Evolutionary conservation across 2,797 vertebrate genomes (phyloP), one percentile per base, ranked within the genome.

Genomic region (Alauda arvensis): DNA sequence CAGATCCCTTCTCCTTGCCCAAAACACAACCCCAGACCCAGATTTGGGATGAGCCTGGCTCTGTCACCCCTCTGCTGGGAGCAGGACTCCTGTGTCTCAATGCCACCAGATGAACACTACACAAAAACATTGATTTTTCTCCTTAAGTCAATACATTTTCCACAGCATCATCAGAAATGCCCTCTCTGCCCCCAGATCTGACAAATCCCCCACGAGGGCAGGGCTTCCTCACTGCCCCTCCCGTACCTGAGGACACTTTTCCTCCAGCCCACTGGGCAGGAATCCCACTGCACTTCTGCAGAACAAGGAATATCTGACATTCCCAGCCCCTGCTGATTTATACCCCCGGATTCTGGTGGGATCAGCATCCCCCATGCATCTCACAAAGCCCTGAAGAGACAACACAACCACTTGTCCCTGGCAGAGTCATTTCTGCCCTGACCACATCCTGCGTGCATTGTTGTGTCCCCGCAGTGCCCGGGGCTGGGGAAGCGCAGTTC

Each of bases 341-440:
- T 53, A 83, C 10, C 40, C 52, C 56, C 0, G 5, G 1, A 18
- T 87, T 83, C 60, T 78, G 70, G 45, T 37, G 80, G 69, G 56
- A 88, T 37, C 83, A 81, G 78, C 85, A 89, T 60, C 74, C 65
- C 63, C 87, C 43, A 21, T 8, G 60, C 67, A 72, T 76, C 91
- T 63, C 83, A 40, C 55, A 66, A 78, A 92, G 87, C 83, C 87
- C 92, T n/a, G 80, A 89, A 90, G 91, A 91, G n/a, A 85, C 75
- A 62, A 16, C 65, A 52, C 0, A 88, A 87, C 69, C 81, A 53
- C 75, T 87, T 18, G 85, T 83, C 59, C 80, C 57, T 29, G 5
- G 42, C 84, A 83, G 69, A 39, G 26, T 63, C 0, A 72, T 85
- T 90, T 88, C 85, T 63, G 83, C 85, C 28, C 0, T 76, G 89